Percentiles rank a stretch among this genome's conserved stretches.
phyloP scores from a whole-genome alignment of 2,888 invertebrate genomes.

The Clistopyga incitator region DNA sequence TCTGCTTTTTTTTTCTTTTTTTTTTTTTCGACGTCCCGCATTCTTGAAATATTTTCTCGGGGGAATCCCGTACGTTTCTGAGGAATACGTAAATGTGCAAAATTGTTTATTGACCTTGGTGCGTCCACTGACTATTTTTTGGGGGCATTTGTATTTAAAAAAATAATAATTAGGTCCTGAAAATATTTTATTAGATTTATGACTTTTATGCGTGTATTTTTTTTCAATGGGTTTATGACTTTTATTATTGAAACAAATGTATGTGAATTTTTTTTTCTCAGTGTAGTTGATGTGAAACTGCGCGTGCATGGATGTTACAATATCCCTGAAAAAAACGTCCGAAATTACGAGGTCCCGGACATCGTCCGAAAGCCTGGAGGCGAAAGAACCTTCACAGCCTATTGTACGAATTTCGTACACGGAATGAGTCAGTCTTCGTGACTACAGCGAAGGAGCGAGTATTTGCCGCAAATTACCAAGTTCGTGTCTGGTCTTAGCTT shows the following conservation, averaged over 20 bases:
- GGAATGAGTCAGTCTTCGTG: conserved; percentile 4
- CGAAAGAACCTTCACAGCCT: neutral
- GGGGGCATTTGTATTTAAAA: no score
- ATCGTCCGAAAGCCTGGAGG: neutral
- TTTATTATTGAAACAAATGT: no score
- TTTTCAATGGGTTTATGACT: no score
- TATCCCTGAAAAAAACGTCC: neutral
- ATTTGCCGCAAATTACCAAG: neutral
- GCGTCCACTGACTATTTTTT: no score
- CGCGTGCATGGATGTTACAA: no score
- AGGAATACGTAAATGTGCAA: neutral
- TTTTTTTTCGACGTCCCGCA: neutral
- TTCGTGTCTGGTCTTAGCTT: neutral
- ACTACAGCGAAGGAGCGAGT: neutral
- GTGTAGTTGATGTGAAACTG: no score
- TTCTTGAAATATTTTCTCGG: neutral
- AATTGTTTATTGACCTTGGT: neutral
- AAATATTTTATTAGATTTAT: no score
- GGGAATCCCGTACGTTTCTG: neutral
- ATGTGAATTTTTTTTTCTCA: no score
- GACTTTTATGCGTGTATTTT: no score
- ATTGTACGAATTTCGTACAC: conserved; percentile 2
- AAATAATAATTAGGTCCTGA: no score
- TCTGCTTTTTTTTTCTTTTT: neutral
- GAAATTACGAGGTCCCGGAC: neutral